Conservation (phyloP, 92 coral and sea anemone genomes). For the Pocillopora meandrina region DNA sequence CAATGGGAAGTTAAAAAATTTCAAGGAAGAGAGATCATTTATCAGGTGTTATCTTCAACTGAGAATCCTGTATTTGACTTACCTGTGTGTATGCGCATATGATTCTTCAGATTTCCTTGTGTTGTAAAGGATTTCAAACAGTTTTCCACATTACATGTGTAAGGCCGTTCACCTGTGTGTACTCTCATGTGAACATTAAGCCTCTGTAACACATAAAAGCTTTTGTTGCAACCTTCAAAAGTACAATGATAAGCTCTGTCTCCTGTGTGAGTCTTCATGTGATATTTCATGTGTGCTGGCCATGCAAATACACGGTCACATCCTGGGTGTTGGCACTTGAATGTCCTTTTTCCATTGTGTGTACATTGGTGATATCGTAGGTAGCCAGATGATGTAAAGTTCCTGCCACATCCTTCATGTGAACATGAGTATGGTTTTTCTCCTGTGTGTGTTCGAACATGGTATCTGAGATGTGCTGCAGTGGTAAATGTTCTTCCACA, state of each 20-base stretch:
- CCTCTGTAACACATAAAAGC: conserved; percentile 86
- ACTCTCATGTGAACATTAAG: conserved; percentile 85
- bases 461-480: conserved; percentile 67
- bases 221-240: conserved; percentile 84
- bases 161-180: conserved; percentile 89
- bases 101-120: conserved; percentile 89
- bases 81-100: conserved; percentile 94
- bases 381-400: conserved; percentile 87
- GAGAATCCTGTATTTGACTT: neutral
- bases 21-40: too few species aligned
- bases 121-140: conserved; percentile 86
- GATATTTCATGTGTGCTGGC: conserved; percentile 93
- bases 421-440: conserved; percentile 76
- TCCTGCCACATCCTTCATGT: conserved; percentile 78
- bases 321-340: conserved; percentile 84
- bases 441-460: conserved; percentile 73
- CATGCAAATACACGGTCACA: conserved; percentile 94
- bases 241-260: conserved; percentile 81
- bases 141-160: conserved; percentile 64
- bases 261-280: conserved; percentile 86
- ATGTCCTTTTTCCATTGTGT: conserved; percentile 84
- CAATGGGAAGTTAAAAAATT: too few species aligned
- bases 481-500: conserved; percentile 66
- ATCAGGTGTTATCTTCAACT: too few species aligned
- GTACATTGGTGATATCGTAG: conserved; percentile 85